Conservation (phyloP, 2,888 invertebrate genomes). For the Drosophila hamatofila region DNA sequence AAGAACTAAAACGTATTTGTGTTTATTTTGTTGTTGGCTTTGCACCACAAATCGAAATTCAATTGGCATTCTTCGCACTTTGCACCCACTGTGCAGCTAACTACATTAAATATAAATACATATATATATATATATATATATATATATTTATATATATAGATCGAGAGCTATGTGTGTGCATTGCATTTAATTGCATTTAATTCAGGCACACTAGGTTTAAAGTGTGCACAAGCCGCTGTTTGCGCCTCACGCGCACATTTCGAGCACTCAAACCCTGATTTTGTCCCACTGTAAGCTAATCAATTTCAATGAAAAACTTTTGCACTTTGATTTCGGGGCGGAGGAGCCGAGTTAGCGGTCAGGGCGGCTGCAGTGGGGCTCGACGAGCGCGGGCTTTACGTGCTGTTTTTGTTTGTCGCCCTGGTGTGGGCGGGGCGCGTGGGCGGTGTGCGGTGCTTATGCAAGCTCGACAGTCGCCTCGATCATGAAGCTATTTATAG, state of each 20-base stretch:
- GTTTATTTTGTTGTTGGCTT: constrained; percentile 5
- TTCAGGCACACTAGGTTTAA: constrained; percentile 13
- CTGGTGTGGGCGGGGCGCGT: neutral
- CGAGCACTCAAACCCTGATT: constrained; percentile 1
- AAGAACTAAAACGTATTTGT: neutral
- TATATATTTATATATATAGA: neutral
- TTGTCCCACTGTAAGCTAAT: constrained; percentile 39
- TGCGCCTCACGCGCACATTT: neutral
- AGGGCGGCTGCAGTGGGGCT: neutral
- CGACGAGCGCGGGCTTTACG: neutral
- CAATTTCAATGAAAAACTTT: constrained; percentile 63
- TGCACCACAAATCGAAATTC: constrained; percentile 23
- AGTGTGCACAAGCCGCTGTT: constrained; percentile 3
- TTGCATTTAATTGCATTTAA: constrained; percentile 57
- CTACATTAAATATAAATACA: neutral
- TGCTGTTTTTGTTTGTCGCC: neutral
- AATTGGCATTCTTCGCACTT: constrained; percentile 45
- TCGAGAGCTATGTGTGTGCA: neutral
- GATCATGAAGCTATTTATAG: constrained; percentile 38
- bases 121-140: neutral
- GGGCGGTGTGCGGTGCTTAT: constrained; percentile 20
- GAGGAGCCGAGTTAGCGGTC: neutral
- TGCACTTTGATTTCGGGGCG: constrained; percentile 49
- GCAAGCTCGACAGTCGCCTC: constrained; percentile 19
- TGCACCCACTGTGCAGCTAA: constrained; percentile 36